Conservation (phyloP, 2,113 vertebrate genomes). For the Lasiurus borealis region DNA sequence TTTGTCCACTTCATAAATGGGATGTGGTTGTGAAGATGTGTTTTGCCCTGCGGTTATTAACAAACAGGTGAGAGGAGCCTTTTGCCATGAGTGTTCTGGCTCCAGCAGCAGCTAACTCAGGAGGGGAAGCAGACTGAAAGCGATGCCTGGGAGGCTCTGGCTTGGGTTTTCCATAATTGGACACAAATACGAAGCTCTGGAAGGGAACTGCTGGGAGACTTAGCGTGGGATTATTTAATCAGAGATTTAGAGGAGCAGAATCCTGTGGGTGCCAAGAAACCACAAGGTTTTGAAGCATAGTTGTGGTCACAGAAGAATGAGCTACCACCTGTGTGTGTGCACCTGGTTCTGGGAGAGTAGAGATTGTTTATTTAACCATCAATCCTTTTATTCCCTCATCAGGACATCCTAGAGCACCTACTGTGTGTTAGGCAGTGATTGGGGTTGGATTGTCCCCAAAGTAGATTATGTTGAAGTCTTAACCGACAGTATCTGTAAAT, state of each 20-base stretch:
- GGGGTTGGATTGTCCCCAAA: background rate
- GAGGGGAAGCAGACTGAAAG: slow-evolving; percentile 62
- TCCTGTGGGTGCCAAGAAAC: slow-evolving; percentile 56
- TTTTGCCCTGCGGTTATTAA: slow-evolving; percentile 56
- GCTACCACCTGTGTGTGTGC: background rate
- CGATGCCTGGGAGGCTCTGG: slow-evolving; percentile 73
- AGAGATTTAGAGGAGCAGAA: slow-evolving; percentile 71
- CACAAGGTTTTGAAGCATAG: background rate
- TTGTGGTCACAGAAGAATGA: slow-evolving; percentile 66
- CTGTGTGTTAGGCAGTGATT: background rate
- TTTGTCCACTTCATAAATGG: slow-evolving; percentile 35
- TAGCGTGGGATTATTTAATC: slow-evolving; percentile 83
- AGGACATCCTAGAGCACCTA: background rate
- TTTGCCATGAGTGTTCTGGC: background rate
- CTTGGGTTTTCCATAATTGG: slow-evolving; percentile 84
- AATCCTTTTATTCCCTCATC: background rate
- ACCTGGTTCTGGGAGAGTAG: background rate
- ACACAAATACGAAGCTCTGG: slow-evolving; percentile 82
- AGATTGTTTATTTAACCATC: background rate
- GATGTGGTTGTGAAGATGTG: background rate
- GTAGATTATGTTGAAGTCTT: background rate
- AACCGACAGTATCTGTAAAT: background rate
- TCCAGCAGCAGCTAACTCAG: slow-evolving; percentile 76
- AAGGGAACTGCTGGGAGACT: slow-evolving; percentile 84
- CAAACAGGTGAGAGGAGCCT: slow-evolving; percentile 75